Evolutionary conservation across 1,140 invertebrate genomes (phyloP), one percentile per base, ranked within the genome.

Genomic region (Calliopsis andreniformis): DNA sequence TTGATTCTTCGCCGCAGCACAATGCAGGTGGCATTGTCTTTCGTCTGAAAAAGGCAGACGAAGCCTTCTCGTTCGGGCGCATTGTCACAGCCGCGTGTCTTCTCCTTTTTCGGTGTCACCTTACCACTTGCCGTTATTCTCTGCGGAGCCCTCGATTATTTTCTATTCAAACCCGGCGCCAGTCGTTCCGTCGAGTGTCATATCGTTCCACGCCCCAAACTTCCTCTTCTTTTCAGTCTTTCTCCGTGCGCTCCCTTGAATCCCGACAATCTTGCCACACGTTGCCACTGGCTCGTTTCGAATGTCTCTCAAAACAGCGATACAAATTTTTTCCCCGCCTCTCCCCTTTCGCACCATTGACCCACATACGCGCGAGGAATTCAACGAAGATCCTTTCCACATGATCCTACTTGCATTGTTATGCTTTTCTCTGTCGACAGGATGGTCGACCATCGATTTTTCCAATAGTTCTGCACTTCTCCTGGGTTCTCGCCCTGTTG

Each of bases 111-210:
- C 35, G 35, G 28, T 32, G 43, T 45, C 68, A 20, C 43, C 56
- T 62, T 51, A 62, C 68, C 68, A 62, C 58, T 71, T 71, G n/a
- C 30, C 42, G 68, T 71, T 71, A 71, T 71, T 71, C 68, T 59
- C 56, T 30, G 16, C 68, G 43, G 20, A 35, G 20, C 56, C 20
- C 68, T 61, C 68, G 68, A 70, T 70, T 70, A 70, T 70, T 70
- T 70, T 70, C 68, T 61, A 70, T 70, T 70, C 53, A 70, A 59
- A 70, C 39, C 35, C 51, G 35, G 30, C 67, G 51, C 66, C 58
- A 16, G 32, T 23, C 58, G 58, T 61, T 45, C 35, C 55, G 56
- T 59, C 56, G 56, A 59, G 56, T 59, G 56, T 3, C 35, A 10
- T 62, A 71, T 71, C 68, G 68, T 43, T 56, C 56, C 42, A 23